Percentiles rank a stretch among this genome's conserved stretches.
Evolutionary conservation across 2,113 vertebrate species (phyloP).

Genomic region (Phyllostomus hastatus): DNA sequence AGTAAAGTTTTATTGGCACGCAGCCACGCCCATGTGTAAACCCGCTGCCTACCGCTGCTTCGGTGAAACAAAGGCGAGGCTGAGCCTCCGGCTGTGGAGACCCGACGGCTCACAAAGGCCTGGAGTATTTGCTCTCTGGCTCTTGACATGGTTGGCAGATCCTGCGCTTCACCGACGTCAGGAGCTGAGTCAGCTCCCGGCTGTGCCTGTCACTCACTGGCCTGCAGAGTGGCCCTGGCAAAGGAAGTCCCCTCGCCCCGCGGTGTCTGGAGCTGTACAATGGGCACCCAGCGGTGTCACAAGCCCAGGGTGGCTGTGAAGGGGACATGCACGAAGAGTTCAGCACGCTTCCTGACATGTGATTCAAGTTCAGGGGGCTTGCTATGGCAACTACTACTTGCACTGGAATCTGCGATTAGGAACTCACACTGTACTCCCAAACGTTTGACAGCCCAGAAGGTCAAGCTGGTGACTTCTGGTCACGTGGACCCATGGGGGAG

Average conservation of each 20-base stretch:
- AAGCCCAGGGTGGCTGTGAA: not conserved
- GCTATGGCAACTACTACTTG: not conserved
- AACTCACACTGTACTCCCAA: not conserved
- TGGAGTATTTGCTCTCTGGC: not conserved
- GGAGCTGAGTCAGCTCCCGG: not conserved
- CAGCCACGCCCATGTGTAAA: not conserved
- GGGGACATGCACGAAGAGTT: not conserved
- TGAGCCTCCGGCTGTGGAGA: not conserved
- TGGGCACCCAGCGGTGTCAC: rapidly evolving
- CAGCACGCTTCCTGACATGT: not conserved
- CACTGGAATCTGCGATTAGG: not conserved
- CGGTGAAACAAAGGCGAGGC: rapidly evolving
- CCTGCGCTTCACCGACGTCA: rapidly evolving
- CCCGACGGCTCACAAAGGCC: not conserved
- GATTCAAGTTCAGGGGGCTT: not conserved
- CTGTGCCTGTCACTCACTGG: not conserved
- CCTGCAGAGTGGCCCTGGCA: not conserved
- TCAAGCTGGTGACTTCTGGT: not conserved
- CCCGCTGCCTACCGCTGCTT: not conserved
- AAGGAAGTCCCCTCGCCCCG: not conserved
- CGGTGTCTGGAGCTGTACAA: not conserved
- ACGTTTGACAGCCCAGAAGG: not conserved
- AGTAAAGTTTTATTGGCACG: constrained; percentile 31
- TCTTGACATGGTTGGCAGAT: not conserved
- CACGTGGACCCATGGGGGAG: not conserved